Percentiles rank a stretch among this genome's conserved stretches.
phyloP scores from a whole-genome alignment of 35 echinoderm and acorn worm genomes.

The Apostichopus parvimensis region DNA sequence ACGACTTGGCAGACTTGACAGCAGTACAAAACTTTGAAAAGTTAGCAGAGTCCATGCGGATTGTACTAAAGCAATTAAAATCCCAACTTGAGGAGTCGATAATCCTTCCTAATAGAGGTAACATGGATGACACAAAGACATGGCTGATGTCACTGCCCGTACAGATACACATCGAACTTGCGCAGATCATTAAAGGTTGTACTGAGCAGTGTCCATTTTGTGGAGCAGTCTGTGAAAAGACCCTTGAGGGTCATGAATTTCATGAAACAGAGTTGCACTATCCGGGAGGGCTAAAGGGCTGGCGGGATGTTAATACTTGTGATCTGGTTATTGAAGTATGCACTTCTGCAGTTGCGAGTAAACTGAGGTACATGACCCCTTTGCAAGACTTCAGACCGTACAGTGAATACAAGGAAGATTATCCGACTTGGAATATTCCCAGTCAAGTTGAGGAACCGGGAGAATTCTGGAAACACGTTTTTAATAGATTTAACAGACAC shows the following conservation, averaged over 20 bases:
- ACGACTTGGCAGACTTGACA: background rate
- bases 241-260: background rate
- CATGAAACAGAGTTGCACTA: background rate
- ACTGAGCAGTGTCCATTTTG: background rate
- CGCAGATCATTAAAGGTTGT: background rate
- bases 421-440: background rate
- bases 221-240: background rate
- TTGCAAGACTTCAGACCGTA: background rate
- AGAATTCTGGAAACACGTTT: background rate
- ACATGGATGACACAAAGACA: constrained; percentile 3
- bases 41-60: background rate
- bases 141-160: background rate
- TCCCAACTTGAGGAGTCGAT: background rate
- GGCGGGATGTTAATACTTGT: background rate
- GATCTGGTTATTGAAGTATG: no score
- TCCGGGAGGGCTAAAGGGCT: background rate
- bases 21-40: background rate
- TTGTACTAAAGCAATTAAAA: background rate
- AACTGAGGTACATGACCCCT: no score
- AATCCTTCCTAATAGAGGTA: background rate
- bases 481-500: background rate
- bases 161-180: background rate
- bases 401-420: background rate
- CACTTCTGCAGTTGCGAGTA: background rate
- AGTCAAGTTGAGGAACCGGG: background rate